A percentile compares a stretch with the other conserved stretches of the same genome.
These are phyloP conservation scores for Labeo catla DNA, from an alignment of 2,113 vertebrate species.

Conservation along the genomic window DNA sequence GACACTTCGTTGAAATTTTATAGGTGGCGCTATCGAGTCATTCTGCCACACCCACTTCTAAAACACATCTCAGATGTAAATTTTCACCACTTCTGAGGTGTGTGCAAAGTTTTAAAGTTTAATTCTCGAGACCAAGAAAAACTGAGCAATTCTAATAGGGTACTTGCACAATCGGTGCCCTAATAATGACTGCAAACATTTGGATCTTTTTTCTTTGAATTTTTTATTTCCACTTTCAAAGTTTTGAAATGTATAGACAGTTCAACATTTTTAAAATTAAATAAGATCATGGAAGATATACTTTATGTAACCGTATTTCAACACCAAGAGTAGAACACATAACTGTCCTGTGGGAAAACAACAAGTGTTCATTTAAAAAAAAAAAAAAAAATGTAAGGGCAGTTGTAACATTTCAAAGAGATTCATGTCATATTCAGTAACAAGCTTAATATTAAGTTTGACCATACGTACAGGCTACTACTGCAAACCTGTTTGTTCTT, in stretches of 20 bases:
- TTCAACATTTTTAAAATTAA: constrained; percentile 21
- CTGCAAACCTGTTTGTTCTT: constrained; percentile 7
- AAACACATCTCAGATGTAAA: too few species aligned
- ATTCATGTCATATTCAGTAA: constrained; percentile 41
- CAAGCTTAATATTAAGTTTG: constrained; percentile 20
- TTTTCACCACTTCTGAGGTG: too few species aligned
- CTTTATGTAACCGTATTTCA: constrained; percentile 25
- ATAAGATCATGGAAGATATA: constrained; percentile 25
- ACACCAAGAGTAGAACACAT: background rate
- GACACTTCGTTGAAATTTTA: too few species aligned
- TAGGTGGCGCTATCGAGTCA: too few species aligned
- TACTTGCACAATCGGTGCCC: too few species aligned
- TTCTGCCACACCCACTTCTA: too few species aligned
- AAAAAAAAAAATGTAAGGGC: background rate
- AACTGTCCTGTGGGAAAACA: background rate
- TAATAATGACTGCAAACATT: background rate
- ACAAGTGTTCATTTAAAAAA: background rate
- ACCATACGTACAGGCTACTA: background rate
- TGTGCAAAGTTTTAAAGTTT: too few species aligned
- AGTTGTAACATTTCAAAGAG: constrained; percentile 16
- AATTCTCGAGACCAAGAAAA: too few species aligned
- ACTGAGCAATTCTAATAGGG: too few species aligned
- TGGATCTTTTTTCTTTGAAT: background rate
- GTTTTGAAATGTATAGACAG: constrained; percentile 33
- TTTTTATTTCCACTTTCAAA: constrained; percentile 17